Evolutionary conservation across 37 sponge, comb jelly and placozoan species (phyloP), one percentile per base, ranked within the genome.

Genomic region (Crambe crambe): DNA sequence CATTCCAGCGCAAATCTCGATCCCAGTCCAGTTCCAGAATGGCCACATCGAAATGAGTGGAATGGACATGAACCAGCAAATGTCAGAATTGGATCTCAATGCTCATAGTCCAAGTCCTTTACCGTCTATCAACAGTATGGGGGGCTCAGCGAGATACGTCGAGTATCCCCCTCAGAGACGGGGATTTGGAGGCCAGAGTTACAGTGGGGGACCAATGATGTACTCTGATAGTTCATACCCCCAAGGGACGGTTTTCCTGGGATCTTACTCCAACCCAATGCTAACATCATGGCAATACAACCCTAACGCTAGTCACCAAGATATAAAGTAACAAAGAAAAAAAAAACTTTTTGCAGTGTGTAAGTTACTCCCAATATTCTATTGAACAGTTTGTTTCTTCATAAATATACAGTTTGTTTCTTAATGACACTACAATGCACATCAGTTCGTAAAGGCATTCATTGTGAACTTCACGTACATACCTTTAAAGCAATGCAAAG

Each of bases 41-140:
- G 66, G 47, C 37, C 42, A 42, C 29, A 4, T 71, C 18, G 47
- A 41, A 34, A 71, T 71, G 8, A 15, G 9, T 71, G 42, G 72
- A 71, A 71, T 71, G 72, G 42, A 71, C 2, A 17, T 71, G 42
- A 71, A n/a, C 27, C 42, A 44, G 44, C 72, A 44, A n/a, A 71
- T 71, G 72, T 71, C 72, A 40, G 47, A 71, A 6, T n/a, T 71
- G 15, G 47, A 44, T 26, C 72, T 71, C 42, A 44, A 40, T 25
- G 25, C 37, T 8, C 23, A 41, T 3, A 27, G 37, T 2, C 42
- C 72, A 27, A 71, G 44, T 44, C 29, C 42, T 4, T 35, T 44
- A 17, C 44, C 47, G 44, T n/a, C 42, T 3, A 41, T 41, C 10
- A 39, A 8, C 5, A 26, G 39, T 41, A 17, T 43, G 12, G 27